A percentile compares a stretch with the other conserved stretches of the same genome.
These are phyloP conservation scores for Alcis repandata DNA, from an alignment of 2,888 invertebrate genomes.

Conservation along the genomic window DNA sequence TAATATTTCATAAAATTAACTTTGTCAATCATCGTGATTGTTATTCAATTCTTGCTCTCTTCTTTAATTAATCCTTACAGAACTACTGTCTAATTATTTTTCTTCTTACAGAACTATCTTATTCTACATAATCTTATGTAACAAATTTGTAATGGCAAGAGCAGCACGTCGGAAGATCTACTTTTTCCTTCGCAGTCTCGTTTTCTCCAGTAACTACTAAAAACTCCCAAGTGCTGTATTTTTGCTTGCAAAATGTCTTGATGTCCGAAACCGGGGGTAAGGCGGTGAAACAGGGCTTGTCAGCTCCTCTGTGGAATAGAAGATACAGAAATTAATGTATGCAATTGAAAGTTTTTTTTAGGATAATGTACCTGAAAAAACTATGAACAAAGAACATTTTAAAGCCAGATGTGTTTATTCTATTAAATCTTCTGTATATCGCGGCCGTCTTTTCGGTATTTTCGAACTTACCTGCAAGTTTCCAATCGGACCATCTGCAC, in stretches of 20 bases:
- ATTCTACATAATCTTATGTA: background rate
- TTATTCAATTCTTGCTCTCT: too few species aligned
- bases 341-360: too few species aligned
- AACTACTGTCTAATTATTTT: too few species aligned
- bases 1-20: too few species aligned
- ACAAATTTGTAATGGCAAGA: slow-evolving; percentile 69
- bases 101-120: too few species aligned
- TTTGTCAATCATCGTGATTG: too few species aligned
- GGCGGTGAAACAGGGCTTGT: slow-evolving; percentile 63
- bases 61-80: too few species aligned
- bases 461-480: slow-evolving; percentile 63
- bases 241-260: slow-evolving; percentile 71
- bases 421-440: too few species aligned
- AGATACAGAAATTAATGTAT: slow-evolving; percentile 5
- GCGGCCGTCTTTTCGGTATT: background rate
- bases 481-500: slow-evolving; percentile 73
- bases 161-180: slow-evolving; percentile 74
- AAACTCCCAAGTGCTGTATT: slow-evolving; percentile 71
- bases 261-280: slow-evolving; percentile 54
- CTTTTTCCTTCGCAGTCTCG: slow-evolving; percentile 65
- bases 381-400: too few species aligned
- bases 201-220: slow-evolving; percentile 63
- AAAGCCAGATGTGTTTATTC: too few species aligned
- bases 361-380: too few species aligned
- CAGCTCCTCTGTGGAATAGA: slow-evolving; percentile 55